phyloP scores from a whole-genome alignment of 2,888 invertebrate species.

The Acleris holmiana region DNA sequence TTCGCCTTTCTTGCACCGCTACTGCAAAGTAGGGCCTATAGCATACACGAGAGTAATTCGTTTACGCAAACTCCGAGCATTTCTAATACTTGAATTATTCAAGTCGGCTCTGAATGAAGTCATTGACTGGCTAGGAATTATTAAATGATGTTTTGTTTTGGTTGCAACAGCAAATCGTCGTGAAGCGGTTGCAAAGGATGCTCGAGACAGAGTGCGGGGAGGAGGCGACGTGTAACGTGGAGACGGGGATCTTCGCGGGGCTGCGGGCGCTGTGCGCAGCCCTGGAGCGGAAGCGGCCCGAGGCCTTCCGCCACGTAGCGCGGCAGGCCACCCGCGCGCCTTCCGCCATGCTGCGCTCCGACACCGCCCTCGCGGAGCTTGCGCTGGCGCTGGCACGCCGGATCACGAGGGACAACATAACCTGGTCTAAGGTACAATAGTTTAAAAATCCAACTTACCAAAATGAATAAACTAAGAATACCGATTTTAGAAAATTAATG shows the following conservation, averaged over 20 bases:
- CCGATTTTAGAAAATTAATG: too few species aligned
- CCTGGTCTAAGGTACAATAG: constrained; percentile 89
- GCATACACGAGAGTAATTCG: too few species aligned
- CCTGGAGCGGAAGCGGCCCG: constrained; percentile 91
- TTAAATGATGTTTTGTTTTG: too few species aligned
- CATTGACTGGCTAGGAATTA: too few species aligned
- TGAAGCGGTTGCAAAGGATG: constrained; percentile 76
- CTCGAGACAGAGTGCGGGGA: constrained; percentile 82
- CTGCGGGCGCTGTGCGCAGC: constrained; percentile 86
- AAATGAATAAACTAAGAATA: too few species aligned
- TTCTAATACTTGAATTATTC: too few species aligned
- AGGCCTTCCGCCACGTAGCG: constrained; percentile 88
- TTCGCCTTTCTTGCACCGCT: too few species aligned
- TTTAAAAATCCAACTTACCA: too few species aligned
- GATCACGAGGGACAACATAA: constrained; percentile 88
- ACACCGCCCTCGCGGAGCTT: constrained; percentile 85
- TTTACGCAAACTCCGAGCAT: too few species aligned
- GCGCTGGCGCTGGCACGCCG: constrained; percentile 89
- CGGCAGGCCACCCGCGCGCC: constrained; percentile 88
- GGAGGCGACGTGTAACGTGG: constrained; percentile 77
- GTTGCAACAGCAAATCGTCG: constrained; percentile 67
- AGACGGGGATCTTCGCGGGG: constrained; percentile 72
- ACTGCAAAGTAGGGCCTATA: too few species aligned
- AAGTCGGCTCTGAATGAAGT: too few species aligned
- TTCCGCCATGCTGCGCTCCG: constrained; percentile 83